phyloP scores from a whole-genome alignment of 1,140 invertebrate genomes.

The Cydia splendana region DNA sequence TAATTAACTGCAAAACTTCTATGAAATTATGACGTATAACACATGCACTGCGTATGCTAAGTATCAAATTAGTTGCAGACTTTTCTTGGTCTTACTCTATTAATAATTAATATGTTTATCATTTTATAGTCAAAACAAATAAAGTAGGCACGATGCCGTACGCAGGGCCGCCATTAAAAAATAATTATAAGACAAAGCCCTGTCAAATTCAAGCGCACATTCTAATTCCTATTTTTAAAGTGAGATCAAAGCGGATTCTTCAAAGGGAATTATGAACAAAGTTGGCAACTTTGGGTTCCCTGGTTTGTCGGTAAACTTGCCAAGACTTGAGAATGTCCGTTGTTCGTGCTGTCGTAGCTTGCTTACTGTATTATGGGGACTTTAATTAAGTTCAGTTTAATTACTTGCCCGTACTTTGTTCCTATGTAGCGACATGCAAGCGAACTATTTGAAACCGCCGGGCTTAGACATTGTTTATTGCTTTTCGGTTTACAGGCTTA shows the following conservation, averaged over 20 bases:
- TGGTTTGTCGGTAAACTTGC: slow-evolving; percentile 56
- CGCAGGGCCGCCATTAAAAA: neutral
- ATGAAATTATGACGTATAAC: no score
- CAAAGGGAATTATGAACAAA: slow-evolving; percentile 62
- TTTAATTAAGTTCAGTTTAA: slow-evolving; percentile 62
- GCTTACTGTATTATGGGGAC: slow-evolving; percentile 48
- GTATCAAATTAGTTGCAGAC: no score
- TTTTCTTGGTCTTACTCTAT: no score
- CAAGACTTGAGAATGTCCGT: slow-evolving; percentile 42
- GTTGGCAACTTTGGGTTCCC: slow-evolving; percentile 54
- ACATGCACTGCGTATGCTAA: no score
- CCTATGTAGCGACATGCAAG: slow-evolving; percentile 32
- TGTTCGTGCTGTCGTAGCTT: slow-evolving; percentile 44
- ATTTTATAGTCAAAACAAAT: neutral
- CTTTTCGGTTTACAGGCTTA: slow-evolving; percentile 26
- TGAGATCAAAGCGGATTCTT: slow-evolving; percentile 47
- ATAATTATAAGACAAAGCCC: slow-evolving; percentile 23
- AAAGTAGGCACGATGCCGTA: neutral
- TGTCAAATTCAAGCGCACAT: slow-evolving; percentile 26
- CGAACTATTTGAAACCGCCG: slow-evolving; percentile 31
- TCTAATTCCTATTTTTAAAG: slow-evolving; percentile 28
- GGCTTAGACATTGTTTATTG: slow-evolving; percentile 26
- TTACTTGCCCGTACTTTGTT: slow-evolving; percentile 41
- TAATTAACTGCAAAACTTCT: no score
- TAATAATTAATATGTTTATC: neutral